A percentile compares a stretch with the other conserved stretches of the same genome.
phyloP scores from a whole-genome alignment of 1,140 invertebrate genomes.

The Drosophila ironensis region DNA sequence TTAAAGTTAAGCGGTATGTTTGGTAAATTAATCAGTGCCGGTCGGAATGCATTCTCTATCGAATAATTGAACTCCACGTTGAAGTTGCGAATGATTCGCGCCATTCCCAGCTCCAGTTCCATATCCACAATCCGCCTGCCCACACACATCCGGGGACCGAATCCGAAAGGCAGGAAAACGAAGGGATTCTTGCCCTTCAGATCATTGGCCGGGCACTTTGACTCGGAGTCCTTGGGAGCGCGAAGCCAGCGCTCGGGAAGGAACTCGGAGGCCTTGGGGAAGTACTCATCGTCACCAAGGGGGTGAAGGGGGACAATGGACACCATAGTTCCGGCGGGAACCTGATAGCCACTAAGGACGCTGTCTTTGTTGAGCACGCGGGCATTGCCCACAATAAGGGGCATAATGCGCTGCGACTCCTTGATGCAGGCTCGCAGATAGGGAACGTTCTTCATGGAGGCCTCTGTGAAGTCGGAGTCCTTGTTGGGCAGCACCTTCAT shows the following conservation, averaged over 20 bases:
- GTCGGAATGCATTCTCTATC: conserved; percentile 56
- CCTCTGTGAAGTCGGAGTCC: conserved; percentile 83
- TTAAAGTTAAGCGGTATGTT: conserved; percentile 75
- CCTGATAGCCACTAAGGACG: conserved; percentile 84
- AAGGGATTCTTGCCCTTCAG: conserved; percentile 84
- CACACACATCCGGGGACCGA: conserved; percentile 84
- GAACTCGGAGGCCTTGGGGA: conserved; percentile 83
- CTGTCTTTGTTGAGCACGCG: conserved; percentile 83
- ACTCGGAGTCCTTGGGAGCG: not conserved
- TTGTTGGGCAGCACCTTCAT: conserved; percentile 83
- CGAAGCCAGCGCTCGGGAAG: conserved; percentile 85
- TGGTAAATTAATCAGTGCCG: conserved; percentile 55
- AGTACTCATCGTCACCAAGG: conserved; percentile 82
- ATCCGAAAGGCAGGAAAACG: conserved; percentile 86
- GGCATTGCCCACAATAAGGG: conserved; percentile 83
- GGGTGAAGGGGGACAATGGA: conserved; percentile 82
- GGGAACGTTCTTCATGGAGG: conserved; percentile 83
- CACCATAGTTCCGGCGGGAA: conserved; percentile 85
- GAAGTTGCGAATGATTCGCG: conserved; percentile 84
- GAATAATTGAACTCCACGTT: conserved; percentile 83
- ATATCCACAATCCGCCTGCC: conserved; percentile 88
- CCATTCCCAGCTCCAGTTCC: conserved; percentile 86
- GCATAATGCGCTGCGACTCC: conserved; percentile 84
- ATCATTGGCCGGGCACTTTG: conserved; percentile 46
- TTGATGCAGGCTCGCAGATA: conserved; percentile 87